These are phyloP conservation scores for Cheirogaleus medius DNA, from an alignment of 2,113 vertebrate species.

Conservation along the genomic window DNA sequence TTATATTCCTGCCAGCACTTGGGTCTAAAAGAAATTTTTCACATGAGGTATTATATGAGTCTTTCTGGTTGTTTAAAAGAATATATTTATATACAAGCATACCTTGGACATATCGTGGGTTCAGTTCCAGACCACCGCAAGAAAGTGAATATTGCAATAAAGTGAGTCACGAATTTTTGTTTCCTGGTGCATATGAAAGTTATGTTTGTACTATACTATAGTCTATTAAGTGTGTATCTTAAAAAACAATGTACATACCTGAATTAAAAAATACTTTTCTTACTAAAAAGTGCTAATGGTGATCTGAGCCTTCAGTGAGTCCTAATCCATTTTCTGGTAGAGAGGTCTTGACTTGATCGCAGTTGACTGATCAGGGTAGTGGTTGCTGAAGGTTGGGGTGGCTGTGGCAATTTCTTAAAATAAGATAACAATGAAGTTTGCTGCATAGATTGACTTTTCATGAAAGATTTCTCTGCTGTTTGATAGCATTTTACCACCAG, in stretches of 20 bases:
- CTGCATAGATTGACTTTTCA: neutral
- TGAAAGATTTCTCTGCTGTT: neutral
- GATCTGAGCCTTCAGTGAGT: neutral
- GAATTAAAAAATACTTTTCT: neutral
- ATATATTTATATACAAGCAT: neutral
- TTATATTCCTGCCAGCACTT: neutral
- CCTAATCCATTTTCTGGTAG: neutral
- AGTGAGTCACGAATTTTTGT: neutral
- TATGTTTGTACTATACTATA: neutral
- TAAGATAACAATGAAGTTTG: neutral
- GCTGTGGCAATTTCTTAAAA: neutral
- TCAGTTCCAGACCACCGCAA: neutral
- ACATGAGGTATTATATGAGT: neutral
- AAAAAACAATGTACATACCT: neutral
- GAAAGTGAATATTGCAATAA: neutral
- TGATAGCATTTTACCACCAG: neutral
- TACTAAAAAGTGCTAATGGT: neutral
- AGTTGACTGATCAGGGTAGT: neutral
- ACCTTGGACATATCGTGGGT: neutral
- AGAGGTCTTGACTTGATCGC: neutral
- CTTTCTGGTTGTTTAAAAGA: conserved; percentile 35
- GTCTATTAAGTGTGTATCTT: neutral
- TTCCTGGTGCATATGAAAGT: neutral
- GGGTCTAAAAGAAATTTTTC: neutral
- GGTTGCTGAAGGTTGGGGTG: neutral